Base-by-base conservation (phyloP, 2,113 vertebrate species). In the Chaetodon auriga region DNA sequence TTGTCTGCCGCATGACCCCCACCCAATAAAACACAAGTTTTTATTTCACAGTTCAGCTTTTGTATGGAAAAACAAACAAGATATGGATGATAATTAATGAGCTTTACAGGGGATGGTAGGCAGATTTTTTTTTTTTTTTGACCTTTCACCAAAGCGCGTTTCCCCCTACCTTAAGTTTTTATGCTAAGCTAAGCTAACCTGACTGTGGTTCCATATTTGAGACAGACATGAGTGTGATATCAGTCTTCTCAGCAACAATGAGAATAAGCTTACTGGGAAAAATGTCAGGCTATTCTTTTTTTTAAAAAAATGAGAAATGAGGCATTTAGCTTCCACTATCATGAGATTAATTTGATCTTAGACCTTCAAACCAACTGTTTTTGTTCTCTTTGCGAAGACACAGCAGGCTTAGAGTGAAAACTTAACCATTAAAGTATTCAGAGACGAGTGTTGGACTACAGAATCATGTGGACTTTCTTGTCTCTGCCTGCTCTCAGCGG, bases 141-240 rank as follows among this genome's bases (percentile, higher is more conserved):
- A 30, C 30, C 30, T 30, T 30, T 30, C 30, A 30, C 30, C 30
- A 30, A 18, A 10, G 68, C 21, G 23, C 55, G 36, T 71, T 38
- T 70, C 36, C n/a, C 15, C 14, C 63, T 45, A 11, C 46, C 16
- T 30, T 18, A 48, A 25, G 55, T 62, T 19, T 75, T 68, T 25
- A 68, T 75, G 46, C 55, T 68, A 68, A 78, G 71, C 25, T 16
- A 62, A 36, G 58, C 45, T 63, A 53, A 75, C 58, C 35, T 41
- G 6, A 19, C 14, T 53, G 19, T 68, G n/a, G 10, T 19, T 43
- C 21, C 2, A 41, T 21, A 6, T 48, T 23, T 41, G 7, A 30
- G 9, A 54, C 48, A 13, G 35, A 25, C 16, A 19, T n/a, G 7
- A 35, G 2, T 61, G 18, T 49, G 19, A 7, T 8, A 46, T 66